These are phyloP conservation scores for Meriones unguiculatus DNA, from an alignment of 2,113 vertebrate species.

Conservation along the genomic window DNA sequence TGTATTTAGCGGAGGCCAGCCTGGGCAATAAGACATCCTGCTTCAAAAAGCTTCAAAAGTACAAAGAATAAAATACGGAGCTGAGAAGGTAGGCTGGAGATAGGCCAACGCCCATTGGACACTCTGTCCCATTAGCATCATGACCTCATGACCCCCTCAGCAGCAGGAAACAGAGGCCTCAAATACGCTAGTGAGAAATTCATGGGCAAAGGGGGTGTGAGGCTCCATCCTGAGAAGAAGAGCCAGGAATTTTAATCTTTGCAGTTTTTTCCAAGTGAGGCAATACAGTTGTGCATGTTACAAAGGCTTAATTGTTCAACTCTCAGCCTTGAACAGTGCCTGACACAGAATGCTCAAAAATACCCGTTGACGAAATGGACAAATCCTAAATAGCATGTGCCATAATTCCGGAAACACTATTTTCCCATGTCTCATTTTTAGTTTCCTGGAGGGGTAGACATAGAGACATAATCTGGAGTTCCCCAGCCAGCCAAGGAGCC, in stretches of 20 bases:
- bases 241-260: slow-evolving; percentile 45
- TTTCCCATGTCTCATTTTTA: slow-evolving; percentile 3
- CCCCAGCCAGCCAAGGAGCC: not conserved
- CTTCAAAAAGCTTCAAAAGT: not conserved
- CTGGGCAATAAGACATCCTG: not conserved
- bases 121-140: no score
- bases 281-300: not conserved
- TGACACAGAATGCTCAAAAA: not conserved
- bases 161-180: not conserved
- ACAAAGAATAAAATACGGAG: not conserved
- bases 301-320: not conserved
- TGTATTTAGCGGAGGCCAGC: not conserved
- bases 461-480: not conserved
- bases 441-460: not conserved
- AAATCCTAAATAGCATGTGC: not conserved
- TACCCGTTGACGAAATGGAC: not conserved
- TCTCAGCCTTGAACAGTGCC: not conserved
- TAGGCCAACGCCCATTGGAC: not conserved
- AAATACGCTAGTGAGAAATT: not conserved
- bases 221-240: not conserved
- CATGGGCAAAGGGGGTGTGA: rapidly evolving
- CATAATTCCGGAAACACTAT: not conserved
- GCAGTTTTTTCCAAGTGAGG: slow-evolving; percentile 29
- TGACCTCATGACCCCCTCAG: not conserved
- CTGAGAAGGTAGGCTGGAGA: not conserved